Conservation (phyloP, 2,797 vertebrate genomes). For the Perodicticus potto region DNA sequence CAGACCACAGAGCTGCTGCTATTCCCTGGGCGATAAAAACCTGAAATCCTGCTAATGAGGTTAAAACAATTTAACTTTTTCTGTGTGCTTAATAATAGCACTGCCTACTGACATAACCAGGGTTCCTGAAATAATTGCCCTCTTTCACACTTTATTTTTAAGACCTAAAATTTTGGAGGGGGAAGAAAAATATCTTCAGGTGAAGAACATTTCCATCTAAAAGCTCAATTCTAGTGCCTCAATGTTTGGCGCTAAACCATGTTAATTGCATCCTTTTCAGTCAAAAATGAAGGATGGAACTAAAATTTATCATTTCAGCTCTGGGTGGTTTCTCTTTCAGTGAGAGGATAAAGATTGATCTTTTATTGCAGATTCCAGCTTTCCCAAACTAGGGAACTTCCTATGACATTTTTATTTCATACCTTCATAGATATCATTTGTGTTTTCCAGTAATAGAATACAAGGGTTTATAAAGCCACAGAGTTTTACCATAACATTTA, state of each 20-base stretch:
- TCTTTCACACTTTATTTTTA: conserved; percentile 76
- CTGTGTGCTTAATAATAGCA: conserved; percentile 72
- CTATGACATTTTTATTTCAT: conserved; percentile 39
- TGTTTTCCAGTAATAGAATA: conserved; percentile 30
- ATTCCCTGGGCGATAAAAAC: conserved; percentile 66
- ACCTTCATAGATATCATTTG: conserved; percentile 21
- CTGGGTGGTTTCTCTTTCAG: not conserved
- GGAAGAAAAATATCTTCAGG: conserved; percentile 36
- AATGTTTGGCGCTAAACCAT: not conserved
- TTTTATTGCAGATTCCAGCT: conserved; percentile 34
- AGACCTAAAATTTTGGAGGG: not conserved
- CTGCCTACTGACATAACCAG: conserved; percentile 55
- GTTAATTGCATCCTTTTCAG: conserved; percentile 47
- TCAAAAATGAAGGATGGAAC: conserved; percentile 27
- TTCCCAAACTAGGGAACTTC: conserved; percentile 55
- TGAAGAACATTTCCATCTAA: conserved; percentile 28
- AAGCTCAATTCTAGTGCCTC: not conserved
- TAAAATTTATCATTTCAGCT: not conserved
- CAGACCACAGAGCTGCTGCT: not conserved
- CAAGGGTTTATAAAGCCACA: not conserved
- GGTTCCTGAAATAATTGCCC: conserved; percentile 71
- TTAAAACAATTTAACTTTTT: conserved; percentile 61
- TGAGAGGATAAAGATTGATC: conserved; percentile 29
- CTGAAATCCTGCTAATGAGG: conserved; percentile 71
- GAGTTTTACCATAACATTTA: conserved; percentile 10